Evolutionary conservation across 2,797 vertebrate genomes (phyloP), one percentile per base, ranked within the genome.

Genomic region (Anniella stebbinsi): DNA sequence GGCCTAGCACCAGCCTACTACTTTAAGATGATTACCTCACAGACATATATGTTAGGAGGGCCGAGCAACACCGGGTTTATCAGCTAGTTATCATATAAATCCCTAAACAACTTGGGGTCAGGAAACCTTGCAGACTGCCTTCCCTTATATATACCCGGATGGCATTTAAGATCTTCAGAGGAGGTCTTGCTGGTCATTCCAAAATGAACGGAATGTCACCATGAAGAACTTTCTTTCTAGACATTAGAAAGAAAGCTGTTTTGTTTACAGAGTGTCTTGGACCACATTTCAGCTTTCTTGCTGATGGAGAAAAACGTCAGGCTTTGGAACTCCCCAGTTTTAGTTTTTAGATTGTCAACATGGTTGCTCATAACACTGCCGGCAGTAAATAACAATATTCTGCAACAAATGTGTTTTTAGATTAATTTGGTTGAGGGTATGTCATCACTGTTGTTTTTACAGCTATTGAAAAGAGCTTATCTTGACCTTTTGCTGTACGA

Each of bases 351-450:
- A 15, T 75, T 86, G 9, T 18, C 67, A 86, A 15, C 11, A 72
- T 38, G 33, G 23, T 66, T 86, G 41, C 33, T 17, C 33, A 30
- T 81, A 75, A 41, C 54, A 86, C 25, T 57, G 30, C 23, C 45
- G 80, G 30, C 70, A 83, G 48, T 82, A 90, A 63, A 78, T 83
- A 90, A 69, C 3, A 2, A 0, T 28, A 38, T 84, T 30, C 66
- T 89, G 88, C 76, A 88, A 75, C 1, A 86, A 77, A n/a, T 81
- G 51, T 86, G 0, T 0, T 91, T 75, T 76, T 83, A 87, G 80
- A 87, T 90, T 38, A 87, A 83, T 78, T 90, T 90, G 28, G 72
- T 33, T 82, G 69, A 67, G 54, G 76, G 57, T 38, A 90, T 76
- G 80, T 76, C 80, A 77, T 82, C 72, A 76, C 60, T 8, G 5